phyloP scores from a whole-genome alignment of 2,797 vertebrate genomes.

The Euphonia xanthogaster region DNA sequence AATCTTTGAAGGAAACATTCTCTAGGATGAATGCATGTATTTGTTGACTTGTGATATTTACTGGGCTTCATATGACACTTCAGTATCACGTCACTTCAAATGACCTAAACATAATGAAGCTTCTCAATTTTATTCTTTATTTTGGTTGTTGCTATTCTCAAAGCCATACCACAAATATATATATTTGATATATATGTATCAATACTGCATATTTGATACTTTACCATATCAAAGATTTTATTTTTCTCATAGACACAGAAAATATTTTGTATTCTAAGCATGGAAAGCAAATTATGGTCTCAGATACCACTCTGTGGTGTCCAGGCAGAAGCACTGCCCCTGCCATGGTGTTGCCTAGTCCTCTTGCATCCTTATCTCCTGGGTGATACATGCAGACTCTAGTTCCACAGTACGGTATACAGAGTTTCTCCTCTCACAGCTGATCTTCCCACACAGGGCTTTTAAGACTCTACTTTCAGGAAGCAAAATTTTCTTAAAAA shows the following conservation, averaged over 20 bases:
- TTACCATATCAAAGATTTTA: neutral
- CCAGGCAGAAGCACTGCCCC: neutral
- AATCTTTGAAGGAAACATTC: neutral
- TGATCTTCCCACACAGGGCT: neutral
- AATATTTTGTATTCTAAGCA: neutral
- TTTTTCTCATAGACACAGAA: neutral
- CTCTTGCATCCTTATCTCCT: neutral
- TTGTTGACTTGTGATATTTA: neutral
- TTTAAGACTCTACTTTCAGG: neutral
- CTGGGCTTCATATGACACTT: neutral
- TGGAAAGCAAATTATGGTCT: neutral
- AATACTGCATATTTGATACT: neutral
- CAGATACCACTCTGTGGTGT: neutral
- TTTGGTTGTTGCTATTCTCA: neutral
- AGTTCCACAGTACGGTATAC: neutral
- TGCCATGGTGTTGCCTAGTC: neutral
- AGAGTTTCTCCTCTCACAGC: neutral
- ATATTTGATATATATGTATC: neutral
- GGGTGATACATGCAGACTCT: neutral
- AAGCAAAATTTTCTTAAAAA: neutral
- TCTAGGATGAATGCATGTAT: neutral
- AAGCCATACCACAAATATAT: neutral
- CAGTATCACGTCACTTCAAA: neutral
- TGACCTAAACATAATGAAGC: neutral
- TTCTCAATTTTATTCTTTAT: neutral